Percentiles rank a stretch among this genome's conserved stretches.
phyloP scores from a whole-genome alignment of 2,797 vertebrate species.

The Toxotes lorentzi region DNA sequence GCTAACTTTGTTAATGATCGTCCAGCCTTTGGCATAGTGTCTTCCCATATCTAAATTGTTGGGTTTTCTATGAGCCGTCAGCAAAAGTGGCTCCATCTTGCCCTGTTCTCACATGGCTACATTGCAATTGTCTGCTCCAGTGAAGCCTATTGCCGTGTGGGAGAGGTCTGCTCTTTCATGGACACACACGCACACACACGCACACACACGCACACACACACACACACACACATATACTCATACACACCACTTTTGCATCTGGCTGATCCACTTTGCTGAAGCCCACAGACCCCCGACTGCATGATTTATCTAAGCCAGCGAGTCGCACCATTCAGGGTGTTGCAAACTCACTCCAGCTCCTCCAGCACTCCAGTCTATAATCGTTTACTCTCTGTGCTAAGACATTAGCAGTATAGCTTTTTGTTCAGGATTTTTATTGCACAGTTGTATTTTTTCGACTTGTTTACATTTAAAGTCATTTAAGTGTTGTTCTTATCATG shows the following conservation, averaged over 20 bases:
- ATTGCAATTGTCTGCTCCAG: slow-evolving; percentile 90
- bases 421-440: neutral
- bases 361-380: slow-evolving; percentile 63
- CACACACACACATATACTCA: slow-evolving; percentile 42
- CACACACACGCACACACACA: slow-evolving; percentile 34
- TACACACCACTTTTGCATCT: slow-evolving; percentile 77
- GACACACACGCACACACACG: slow-evolving; percentile 73
- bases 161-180: slow-evolving; percentile 87
- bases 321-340: slow-evolving; percentile 73
- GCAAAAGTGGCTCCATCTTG: slow-evolving; percentile 88
- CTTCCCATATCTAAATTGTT: slow-evolving; percentile 78
- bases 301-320: slow-evolving; percentile 85
- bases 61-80: slow-evolving; percentile 79
- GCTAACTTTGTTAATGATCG: slow-evolving; percentile 69
- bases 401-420: slow-evolving; percentile 36
- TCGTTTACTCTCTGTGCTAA: slow-evolving; percentile 42
- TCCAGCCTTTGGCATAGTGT: slow-evolving; percentile 71
- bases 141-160: slow-evolving; percentile 86
- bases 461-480: slow-evolving; percentile 1
- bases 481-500: neutral
- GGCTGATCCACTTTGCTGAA: slow-evolving; percentile 84
- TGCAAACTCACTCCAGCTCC: slow-evolving; percentile 72
- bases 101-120: slow-evolving; percentile 88
- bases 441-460: slow-evolving; percentile 11
- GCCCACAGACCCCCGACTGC: slow-evolving; percentile 79